Base-by-base conservation (phyloP, 2,888 invertebrate species). In the Cantharis rustica region DNA sequence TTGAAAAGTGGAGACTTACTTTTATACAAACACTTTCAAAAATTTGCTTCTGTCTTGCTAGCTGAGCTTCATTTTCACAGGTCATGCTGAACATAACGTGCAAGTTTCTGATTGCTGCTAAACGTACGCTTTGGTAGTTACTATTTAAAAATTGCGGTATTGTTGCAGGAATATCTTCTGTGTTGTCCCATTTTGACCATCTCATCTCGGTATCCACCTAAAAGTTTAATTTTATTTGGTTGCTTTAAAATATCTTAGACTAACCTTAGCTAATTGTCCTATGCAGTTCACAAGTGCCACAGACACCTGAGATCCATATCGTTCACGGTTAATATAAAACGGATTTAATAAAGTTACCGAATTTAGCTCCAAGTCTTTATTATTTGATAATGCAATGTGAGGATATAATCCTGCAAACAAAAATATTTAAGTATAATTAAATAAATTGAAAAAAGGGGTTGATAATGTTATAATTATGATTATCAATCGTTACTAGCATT, bases 261-360 rank as follows among this genome's bases (percentile, higher is more conserved):
- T n/a, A n/a, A 89, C 88, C 83, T 86, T 80, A 69, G 87, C 84
- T 15, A 90, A 84, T 75, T 82, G 80, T 68, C 86, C 84, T n/a
- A 90, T 81, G 71, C 89, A 89, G 20, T 88, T 83, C 3, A 90
- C 80, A 68, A 89, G 85, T 13, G 86, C 84, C n/a, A 87, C 78
- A 17, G 86, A 82, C 17, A 88, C 85, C 15, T 84, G 71, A 2
- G 88, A 86, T 10, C 90, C 89, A 80, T 88, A 89, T 75, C 80
- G 80, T 11, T 76, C 27, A 47, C 79, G 78, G 61, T 82, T 76
- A 10, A 80, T 66, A 79, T 83, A 86, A 82, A 87, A 86, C 3
- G 84, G 83, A 75, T 81, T 73, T 61, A 86, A 75, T 68, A 86
- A 75, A n/a, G 69, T 75, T 61, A 86, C 79, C 31, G 82, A 80